Conservation (phyloP, 2,888 invertebrate genomes). For the Drosophila yooni region DNA sequence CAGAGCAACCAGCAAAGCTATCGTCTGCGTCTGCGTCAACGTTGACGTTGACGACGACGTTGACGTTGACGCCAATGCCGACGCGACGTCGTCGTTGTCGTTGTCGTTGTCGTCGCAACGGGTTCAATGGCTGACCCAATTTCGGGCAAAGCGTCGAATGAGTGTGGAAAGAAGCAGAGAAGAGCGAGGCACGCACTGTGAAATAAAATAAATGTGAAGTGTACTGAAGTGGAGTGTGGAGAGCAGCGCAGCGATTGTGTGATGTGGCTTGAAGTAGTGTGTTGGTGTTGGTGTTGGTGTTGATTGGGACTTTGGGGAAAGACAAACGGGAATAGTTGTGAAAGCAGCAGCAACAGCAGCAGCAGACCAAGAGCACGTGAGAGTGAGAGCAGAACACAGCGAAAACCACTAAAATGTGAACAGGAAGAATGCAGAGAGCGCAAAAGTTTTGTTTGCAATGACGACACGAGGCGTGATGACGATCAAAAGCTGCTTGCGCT, state of each 20-base stretch:
- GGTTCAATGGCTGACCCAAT: slow-evolving; percentile 85
- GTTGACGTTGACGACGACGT: slow-evolving; percentile 6
- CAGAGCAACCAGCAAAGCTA: slow-evolving; percentile 12
- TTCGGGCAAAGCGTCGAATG: slow-evolving; percentile 67
- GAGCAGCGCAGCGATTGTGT: slow-evolving; percentile 11
- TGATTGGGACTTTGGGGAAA: slow-evolving; percentile 21
- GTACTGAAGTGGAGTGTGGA: slow-evolving; percentile 30
- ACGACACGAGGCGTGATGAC: slow-evolving; percentile 23
- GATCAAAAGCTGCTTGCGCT: slow-evolving; percentile 38
- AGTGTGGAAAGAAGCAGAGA: slow-evolving; percentile 58
- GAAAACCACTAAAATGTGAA: not conserved
- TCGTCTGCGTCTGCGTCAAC: slow-evolving; percentile 16
- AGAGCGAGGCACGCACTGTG: slow-evolving; percentile 57
- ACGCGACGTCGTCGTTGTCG: slow-evolving; percentile 18
- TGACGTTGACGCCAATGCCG: slow-evolving; percentile 38
- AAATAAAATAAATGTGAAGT: slow-evolving; percentile 44
- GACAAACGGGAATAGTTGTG: slow-evolving; percentile 70
- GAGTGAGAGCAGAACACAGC: slow-evolving; percentile 38
- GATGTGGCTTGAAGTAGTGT: slow-evolving; percentile 7
- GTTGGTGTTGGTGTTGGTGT: slow-evolving; percentile 3
- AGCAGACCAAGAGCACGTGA: slow-evolving; percentile 4
- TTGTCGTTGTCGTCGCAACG: slow-evolving; percentile 76
- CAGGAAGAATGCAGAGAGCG: slow-evolving; percentile 42
- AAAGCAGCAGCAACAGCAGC: slow-evolving; percentile 54
- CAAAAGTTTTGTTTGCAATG: slow-evolving; percentile 31